A percentile compares a stretch with the other conserved stretches of the same genome.
Conservation (phyloP, 1,140 invertebrate species). For the Hylaeus anthracinus region DNA sequence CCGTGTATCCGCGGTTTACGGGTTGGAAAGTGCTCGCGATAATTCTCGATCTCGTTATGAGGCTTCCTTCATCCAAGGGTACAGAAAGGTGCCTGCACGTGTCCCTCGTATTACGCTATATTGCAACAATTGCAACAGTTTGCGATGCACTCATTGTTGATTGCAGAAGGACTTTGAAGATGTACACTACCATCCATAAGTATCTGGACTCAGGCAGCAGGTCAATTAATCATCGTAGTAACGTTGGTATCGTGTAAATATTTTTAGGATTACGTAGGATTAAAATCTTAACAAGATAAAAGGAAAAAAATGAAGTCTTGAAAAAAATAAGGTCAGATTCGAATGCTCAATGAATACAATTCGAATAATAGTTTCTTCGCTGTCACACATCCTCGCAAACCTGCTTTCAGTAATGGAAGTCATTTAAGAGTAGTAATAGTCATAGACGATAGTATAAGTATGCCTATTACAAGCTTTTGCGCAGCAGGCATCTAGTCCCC, state of each 20-base stretch:
- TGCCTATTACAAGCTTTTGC: conserved; percentile 54
- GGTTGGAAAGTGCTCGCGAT: conserved; percentile 42
- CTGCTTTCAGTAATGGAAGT: too few relatives aligned
- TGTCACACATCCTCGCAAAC: too few relatives aligned
- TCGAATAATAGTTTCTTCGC: too few relatives aligned
- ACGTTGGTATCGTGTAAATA: too few relatives aligned
- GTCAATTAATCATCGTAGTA: too few relatives aligned
- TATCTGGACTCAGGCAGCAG: conserved; percentile 21
- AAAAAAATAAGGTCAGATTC: too few relatives aligned
- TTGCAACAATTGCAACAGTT: conserved; percentile 34
- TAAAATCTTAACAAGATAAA: too few relatives aligned
- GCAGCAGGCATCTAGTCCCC: conserved; percentile 51
- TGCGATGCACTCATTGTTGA: conserved; percentile 52
- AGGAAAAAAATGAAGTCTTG: too few relatives aligned
- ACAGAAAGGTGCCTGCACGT: conserved; percentile 56
- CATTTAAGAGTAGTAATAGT: too few relatives aligned
- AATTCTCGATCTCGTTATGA: conserved; percentile 37
- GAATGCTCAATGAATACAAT: too few relatives aligned
- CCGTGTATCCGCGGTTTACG: conserved; percentile 3
- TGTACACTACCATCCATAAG: background rate
- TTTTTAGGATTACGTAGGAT: too few relatives aligned
- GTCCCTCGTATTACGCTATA: conserved; percentile 35
- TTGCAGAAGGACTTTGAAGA: conserved; percentile 48
- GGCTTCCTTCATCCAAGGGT: conserved; percentile 59
- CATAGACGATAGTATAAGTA: background rate